Evolutionary conservation across 2,888 invertebrate species (phyloP).

Genomic region (Hypomecis atomaria): DNA sequence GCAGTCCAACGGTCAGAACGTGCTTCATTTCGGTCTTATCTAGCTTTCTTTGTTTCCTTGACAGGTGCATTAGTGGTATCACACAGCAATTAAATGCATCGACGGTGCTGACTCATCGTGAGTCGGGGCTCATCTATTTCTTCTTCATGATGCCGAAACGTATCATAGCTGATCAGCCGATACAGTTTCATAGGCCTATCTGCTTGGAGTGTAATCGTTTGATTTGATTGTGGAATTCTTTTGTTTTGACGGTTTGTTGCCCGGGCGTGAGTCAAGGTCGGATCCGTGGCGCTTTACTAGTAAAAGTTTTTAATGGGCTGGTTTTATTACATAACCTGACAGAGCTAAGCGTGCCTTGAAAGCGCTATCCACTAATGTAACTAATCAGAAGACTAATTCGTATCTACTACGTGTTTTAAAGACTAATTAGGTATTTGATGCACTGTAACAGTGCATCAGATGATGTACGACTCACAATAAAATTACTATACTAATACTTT

Average conservation of each 20-base stretch:
- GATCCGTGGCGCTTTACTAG: constrained; percentile 10
- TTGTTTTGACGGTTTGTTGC: constrained; percentile 64
- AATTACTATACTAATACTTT: too few relatives aligned
- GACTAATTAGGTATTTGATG: too few relatives aligned
- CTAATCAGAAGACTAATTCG: too few relatives aligned
- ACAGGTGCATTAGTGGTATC: constrained; percentile 84
- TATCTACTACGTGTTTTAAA: too few relatives aligned
- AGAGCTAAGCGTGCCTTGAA: too few relatives aligned
- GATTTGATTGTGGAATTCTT: constrained; percentile 73
- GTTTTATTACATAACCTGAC: too few relatives aligned
- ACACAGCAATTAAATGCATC: constrained; percentile 83
- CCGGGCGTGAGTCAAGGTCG: constrained; percentile 45
- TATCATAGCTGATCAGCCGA: constrained; percentile 34
- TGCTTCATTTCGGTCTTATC: constrained; percentile 81
- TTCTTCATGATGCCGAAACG: constrained; percentile 37
- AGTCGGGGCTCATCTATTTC: constrained; percentile 48
- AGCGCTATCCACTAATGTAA: too few relatives aligned
- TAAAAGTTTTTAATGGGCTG: too few relatives aligned
- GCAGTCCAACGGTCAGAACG: constrained; percentile 65
- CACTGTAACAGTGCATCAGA: too few relatives aligned
- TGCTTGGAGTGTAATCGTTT: constrained; percentile 43
- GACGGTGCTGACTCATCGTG: constrained; percentile 73
- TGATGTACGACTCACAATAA: too few relatives aligned
- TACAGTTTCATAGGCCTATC: constrained; percentile 45
- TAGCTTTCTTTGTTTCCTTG: constrained; percentile 80